phyloP scores from a whole-genome alignment of 2,888 invertebrate genomes.

The Cryptocephalus moraei region DNA sequence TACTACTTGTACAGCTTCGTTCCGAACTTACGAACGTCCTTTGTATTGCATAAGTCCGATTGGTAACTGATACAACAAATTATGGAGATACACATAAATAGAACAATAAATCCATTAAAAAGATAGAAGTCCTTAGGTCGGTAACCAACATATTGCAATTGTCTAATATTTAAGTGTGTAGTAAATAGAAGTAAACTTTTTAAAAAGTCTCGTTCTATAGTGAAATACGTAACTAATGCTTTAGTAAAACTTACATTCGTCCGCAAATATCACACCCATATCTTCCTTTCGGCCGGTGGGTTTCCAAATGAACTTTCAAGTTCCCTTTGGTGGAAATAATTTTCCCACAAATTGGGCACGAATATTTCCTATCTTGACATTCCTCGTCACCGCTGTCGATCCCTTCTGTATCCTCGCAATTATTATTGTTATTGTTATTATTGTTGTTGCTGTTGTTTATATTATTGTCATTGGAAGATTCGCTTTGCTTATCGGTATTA shows the following conservation, averaged over 20 bases:
- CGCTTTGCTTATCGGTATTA: conserved; percentile 10
- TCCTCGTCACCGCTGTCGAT: conserved; percentile 17
- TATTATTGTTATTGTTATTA: conserved; percentile 2
- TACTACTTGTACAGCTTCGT: too few relatives aligned
- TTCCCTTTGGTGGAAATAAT: conserved; percentile 52
- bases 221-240: too few relatives aligned
- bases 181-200: too few relatives aligned
- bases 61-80: too few relatives aligned
- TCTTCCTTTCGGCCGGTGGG: conserved; percentile 50
- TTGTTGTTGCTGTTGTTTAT: conserved; percentile 8
- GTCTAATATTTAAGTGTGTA: too few relatives aligned
- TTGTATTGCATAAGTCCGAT: too few relatives aligned
- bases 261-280: conserved; percentile 57
- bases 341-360: conserved; percentile 52
- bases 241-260: conserved; percentile 47
- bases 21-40: too few relatives aligned
- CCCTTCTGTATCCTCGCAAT: conserved; percentile 4
- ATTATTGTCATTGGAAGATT: not conserved
- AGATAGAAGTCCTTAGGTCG: too few relatives aligned
- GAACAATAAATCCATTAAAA: too few relatives aligned
- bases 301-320: conserved; percentile 53
- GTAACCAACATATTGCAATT: too few relatives aligned
- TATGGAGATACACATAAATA: too few relatives aligned
- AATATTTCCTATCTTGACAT: conserved; percentile 22
- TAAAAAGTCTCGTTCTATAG: too few relatives aligned